Evolutionary conservation across 2,797 vertebrate genomes (phyloP).

Genomic region (Aeoliscus strigatus): DNA sequence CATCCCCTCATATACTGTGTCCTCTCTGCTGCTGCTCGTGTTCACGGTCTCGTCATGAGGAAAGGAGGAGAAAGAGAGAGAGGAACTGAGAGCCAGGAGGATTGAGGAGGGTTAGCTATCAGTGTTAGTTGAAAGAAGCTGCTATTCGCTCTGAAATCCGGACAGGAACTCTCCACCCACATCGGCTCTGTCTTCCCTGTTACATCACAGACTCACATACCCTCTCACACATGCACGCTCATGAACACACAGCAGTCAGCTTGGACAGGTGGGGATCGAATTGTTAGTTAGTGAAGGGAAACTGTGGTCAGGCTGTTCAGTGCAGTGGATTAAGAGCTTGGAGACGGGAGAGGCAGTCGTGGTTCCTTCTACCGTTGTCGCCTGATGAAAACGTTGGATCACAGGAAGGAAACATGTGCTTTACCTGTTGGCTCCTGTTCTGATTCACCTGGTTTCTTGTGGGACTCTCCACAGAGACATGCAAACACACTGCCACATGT

Average conservation of each 20-base stretch:
- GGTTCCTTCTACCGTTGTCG: constrained; percentile 22
- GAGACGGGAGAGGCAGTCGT: constrained; percentile 11
- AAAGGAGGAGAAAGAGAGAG: background rate
- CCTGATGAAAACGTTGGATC: constrained; percentile 30
- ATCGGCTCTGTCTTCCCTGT: constrained; percentile 14
- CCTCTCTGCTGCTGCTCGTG: constrained; percentile 18
- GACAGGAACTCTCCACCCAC: constrained; percentile 32
- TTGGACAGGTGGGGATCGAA: constrained; percentile 62
- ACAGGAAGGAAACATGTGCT: constrained; percentile 16
- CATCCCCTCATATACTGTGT: constrained; percentile 44
- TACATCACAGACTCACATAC: constrained; percentile 19
- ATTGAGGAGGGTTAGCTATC: constrained; percentile 29
- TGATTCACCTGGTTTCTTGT: constrained; percentile 27
- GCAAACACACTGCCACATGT: background rate
- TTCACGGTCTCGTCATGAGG: constrained; percentile 27
- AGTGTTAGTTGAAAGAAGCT: constrained; percentile 36
- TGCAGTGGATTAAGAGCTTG: constrained; percentile 42
- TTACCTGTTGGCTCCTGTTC: constrained; percentile 27
- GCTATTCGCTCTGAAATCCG: constrained; percentile 17
- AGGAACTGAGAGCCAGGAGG: background rate
- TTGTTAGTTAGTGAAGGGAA: constrained; percentile 51
- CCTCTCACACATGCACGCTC: constrained; percentile 1
- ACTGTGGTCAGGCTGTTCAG: constrained; percentile 26
- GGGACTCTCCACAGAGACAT: constrained; percentile 8
- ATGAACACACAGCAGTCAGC: constrained; percentile 27